Evolutionary conservation across 2,113 vertebrate species (phyloP).

Genomic region (Dipodomys ordii): DNA sequence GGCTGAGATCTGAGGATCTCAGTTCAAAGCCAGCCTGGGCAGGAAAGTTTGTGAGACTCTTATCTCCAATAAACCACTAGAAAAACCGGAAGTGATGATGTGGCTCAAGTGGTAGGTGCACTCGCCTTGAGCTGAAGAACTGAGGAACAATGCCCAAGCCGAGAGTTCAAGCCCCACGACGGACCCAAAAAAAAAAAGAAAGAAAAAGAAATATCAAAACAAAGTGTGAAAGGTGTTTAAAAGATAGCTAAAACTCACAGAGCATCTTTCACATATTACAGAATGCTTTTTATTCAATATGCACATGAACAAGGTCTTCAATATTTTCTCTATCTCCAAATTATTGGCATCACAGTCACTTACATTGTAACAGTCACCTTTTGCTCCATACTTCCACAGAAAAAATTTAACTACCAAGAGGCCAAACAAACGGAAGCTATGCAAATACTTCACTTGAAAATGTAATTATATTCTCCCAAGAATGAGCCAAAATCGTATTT

Average conservation of each 20-base stretch:
- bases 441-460: constrained; percentile 1
- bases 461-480: not conserved
- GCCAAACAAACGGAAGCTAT: not conserved
- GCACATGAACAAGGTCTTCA: not conserved
- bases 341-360: not conserved
- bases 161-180: too few species aligned
- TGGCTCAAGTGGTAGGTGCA: too few species aligned
- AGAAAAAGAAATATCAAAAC: constrained; percentile 63
- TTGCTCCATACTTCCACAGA: not conserved
- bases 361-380: not conserved
- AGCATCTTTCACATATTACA: constrained; percentile 79
- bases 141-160: too few species aligned
- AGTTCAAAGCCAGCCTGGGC: too few species aligned
- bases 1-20: too few species aligned
- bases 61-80: too few species aligned
- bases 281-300: constrained; percentile 70
- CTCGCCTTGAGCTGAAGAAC: too few species aligned
- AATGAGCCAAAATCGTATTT: constrained; percentile 11
- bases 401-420: constrained; percentile 20
- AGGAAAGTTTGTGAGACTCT: too few species aligned
- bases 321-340: not conserved
- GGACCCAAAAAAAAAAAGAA: not conserved
- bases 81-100: too few species aligned
- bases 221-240: constrained; percentile 67
- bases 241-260: constrained; percentile 71